A percentile compares a stretch with the other conserved stretches of the same genome.
phyloP scores from a whole-genome alignment of 2,888 invertebrate genomes.

The Eilema sororculum region DNA sequence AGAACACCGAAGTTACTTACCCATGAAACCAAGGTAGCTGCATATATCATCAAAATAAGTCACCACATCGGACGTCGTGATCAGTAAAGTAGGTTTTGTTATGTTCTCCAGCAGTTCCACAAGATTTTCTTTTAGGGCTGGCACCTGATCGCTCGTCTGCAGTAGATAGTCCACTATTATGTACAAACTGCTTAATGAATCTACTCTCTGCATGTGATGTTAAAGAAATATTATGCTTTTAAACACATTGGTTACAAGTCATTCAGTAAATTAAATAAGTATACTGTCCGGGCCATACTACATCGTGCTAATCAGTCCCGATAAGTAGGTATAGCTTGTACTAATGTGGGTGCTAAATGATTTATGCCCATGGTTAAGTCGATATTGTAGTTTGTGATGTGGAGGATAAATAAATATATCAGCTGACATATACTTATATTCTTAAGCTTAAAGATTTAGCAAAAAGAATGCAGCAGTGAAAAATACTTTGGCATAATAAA shows the following conservation, averaged over 20 bases:
- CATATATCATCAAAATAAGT: constrained; percentile 59
- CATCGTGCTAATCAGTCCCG: too few species aligned
- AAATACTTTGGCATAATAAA: too few species aligned
- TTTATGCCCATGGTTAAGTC: too few species aligned
- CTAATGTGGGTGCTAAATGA: too few species aligned
- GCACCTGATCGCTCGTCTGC: constrained; percentile 52
- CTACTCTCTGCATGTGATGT: constrained; percentile 45
- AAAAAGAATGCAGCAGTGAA: too few species aligned
- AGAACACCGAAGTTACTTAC: constrained; percentile 49
- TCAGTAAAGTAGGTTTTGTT: constrained; percentile 65
- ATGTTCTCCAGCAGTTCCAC: constrained; percentile 58
- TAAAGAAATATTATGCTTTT: constrained; percentile 1
- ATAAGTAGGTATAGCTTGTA: too few species aligned
- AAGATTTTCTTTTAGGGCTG: constrained; percentile 48
- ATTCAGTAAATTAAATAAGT: too few species aligned
- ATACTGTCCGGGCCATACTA: too few species aligned
- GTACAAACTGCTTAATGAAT: constrained; percentile 60
- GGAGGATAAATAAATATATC: too few species aligned
- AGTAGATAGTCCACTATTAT: constrained; percentile 65
- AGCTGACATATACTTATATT: too few species aligned
- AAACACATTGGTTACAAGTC: background rate
- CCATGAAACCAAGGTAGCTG: constrained; percentile 68
- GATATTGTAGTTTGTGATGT: too few species aligned
- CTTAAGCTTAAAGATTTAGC: too few species aligned
- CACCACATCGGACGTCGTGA: constrained; percentile 57